Evolutionary conservation across 2,113 vertebrate genomes (phyloP).

Genomic region (Chitala chitala): DNA sequence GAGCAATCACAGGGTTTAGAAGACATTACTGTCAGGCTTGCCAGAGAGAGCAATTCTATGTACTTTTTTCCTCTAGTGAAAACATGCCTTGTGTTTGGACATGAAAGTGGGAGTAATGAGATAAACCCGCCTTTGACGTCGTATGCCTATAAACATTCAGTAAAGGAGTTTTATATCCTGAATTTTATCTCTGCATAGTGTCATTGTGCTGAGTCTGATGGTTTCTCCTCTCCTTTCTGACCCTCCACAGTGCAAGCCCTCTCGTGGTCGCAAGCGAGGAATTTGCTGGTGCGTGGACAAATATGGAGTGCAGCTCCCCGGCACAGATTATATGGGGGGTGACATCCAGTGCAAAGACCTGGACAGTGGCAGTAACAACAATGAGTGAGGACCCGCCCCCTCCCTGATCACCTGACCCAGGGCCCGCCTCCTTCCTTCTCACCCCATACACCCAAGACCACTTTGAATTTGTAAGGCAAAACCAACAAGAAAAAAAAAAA

Average conservation of each 20-base stretch:
- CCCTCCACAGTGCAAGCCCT: conserved; percentile 83
- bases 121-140: too few relatives aligned
- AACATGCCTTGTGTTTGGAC: too few relatives aligned
- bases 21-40: too few relatives aligned
- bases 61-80: too few relatives aligned
- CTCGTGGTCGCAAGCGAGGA: conserved; percentile 90
- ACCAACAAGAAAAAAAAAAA: conserved; percentile 39
- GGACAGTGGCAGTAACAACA: conserved; percentile 85
- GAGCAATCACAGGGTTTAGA: too few relatives aligned
- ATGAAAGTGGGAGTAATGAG: too few relatives aligned
- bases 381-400: conserved; percentile 70
- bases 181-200: too few relatives aligned
- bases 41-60: too few relatives aligned
- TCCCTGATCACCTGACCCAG: conserved; percentile 50
- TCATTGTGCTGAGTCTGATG: too few relatives aligned
- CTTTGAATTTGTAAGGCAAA: conserved; percentile 50
- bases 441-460: conserved; percentile 56
- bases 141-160: too few relatives aligned
- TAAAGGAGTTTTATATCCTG: too few relatives aligned
- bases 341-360: conserved; percentile 94
- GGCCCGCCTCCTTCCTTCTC: conserved; percentile 60
- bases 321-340: conserved; percentile 82
- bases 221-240: conserved; percentile 23
- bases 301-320: conserved; percentile 89
- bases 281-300: conserved; percentile 99